A percentile compares a stretch with the other conserved stretches of the same genome.
phyloP scores from a whole-genome alignment of 2,888 invertebrate genomes.

The Antitype chi region DNA sequence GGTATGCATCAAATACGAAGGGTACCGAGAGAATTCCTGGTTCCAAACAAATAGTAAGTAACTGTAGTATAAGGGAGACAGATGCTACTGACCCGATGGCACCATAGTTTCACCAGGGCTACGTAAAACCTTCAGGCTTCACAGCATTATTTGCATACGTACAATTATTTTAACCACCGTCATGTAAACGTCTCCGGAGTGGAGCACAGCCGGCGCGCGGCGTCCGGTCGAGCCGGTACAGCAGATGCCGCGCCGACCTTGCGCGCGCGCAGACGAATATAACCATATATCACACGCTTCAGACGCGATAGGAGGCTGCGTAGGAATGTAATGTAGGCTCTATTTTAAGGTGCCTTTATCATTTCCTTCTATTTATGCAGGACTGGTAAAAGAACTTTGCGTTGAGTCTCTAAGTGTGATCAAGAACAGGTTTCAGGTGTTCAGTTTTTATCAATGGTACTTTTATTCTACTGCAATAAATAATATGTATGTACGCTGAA shows the following conservation, averaged over 20 bases:
- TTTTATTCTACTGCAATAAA: constrained; percentile 12
- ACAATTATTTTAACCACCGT: constrained; percentile 34
- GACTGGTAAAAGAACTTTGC: background rate
- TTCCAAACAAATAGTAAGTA: background rate
- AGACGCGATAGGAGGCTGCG: constrained; percentile 47
- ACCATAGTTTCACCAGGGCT: background rate
- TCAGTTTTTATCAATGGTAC: background rate
- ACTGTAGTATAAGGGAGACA: background rate
- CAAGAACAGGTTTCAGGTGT: constrained; percentile 8
- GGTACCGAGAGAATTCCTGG: background rate
- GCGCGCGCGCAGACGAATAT: constrained; percentile 57
- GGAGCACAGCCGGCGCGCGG: constrained; percentile 74
- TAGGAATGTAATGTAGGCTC: constrained; percentile 49
- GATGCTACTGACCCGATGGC: constrained; percentile 2
- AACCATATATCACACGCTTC: constrained; percentile 63
- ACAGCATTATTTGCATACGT: background rate
- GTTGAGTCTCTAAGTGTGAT: constrained; percentile 1
- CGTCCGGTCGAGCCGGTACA: constrained; percentile 79
- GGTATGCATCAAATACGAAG: background rate
- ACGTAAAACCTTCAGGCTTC: constrained; percentile 9
- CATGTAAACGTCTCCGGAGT: constrained; percentile 61
- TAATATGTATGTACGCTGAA: constrained; percentile 8
- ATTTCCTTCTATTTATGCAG: constrained; percentile 45
- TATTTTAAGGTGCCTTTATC: constrained; percentile 46
- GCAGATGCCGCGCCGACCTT: constrained; percentile 78